Base-by-base conservation (phyloP, 2,113 vertebrate species). In the Silurus meridionalis region DNA sequence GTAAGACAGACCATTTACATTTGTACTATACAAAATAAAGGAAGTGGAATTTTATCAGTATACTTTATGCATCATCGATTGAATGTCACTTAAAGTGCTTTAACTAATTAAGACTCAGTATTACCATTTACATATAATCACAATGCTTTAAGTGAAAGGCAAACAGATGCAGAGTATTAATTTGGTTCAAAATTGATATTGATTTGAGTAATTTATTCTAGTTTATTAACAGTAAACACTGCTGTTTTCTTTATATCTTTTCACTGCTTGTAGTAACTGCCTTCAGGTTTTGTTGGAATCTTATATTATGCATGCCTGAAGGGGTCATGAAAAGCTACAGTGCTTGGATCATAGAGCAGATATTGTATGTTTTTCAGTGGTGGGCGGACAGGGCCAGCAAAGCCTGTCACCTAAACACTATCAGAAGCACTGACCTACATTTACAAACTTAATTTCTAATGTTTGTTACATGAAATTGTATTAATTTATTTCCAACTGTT, bases 181-280 rank as follows among this genome's bases (percentile, higher is more conserved):
- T 64, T n/a, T 64, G 23, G n/a, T 64, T 37, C 37, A 37, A 37
- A 37, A 37, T 67, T 82, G 53, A 60, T 21, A 48, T 7, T 58
- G 82, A 67, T 74, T 83, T 72, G 69, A 83, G 46, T 71, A 28
- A 83, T 25, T 66, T 9, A 25, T 66, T 66, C 11, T 37, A 28
- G 25, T 14, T 14, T 25, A 63, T 23, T 17, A 80, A 48, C 17
- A 58, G 28, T 28, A 1, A 61, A 61, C 28, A 80, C 15, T 60
- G 17, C 28, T 23, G 6, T 46, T 60, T 8, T 48, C 57, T 19
- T 10, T 66, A 66, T 64, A 64, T 1, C 37, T n/a, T 64, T 64
- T 64, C 63, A 66, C 9, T 66, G 63, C 9, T 7, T 23, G 23
- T 6, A 63, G 60, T 21, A 23, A 8, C 6, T 7, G 60, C 19